phyloP scores from a whole-genome alignment of 2,797 vertebrate species.

The Smutsia temminckii region DNA sequence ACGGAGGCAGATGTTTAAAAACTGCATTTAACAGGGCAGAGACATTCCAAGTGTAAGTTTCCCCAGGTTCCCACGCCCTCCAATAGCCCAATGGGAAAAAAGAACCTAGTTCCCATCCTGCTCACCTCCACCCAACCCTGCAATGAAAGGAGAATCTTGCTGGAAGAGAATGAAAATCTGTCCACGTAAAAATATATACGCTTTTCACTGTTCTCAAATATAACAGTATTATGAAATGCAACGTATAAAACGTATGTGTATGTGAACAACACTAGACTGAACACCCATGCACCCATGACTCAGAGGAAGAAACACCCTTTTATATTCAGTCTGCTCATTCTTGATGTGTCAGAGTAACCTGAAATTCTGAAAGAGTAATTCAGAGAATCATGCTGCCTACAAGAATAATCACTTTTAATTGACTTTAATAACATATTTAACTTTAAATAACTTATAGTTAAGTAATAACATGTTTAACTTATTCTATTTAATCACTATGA shows the following conservation, averaged over 20 bases:
- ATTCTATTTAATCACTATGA: neutral
- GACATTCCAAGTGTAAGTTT: neutral
- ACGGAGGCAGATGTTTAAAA: neutral
- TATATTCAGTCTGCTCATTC: neutral
- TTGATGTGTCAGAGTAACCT: neutral
- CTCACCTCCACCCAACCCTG: neutral
- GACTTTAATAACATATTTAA: neutral
- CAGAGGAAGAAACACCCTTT: neutral
- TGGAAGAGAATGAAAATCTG: neutral
- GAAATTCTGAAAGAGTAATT: neutral
- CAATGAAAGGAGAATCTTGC: neutral
- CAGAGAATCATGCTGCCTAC: neutral
- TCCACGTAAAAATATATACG: neutral
- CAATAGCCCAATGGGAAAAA: neutral
- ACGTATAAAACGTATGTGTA: neutral
- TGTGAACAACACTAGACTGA: neutral
- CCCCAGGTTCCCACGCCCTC: neutral
- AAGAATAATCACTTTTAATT: neutral
- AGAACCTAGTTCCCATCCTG: neutral
- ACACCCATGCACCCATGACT: neutral
- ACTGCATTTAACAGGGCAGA: neutral
- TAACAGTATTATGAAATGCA: neutral
- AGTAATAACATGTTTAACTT: neutral
- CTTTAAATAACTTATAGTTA: neutral
- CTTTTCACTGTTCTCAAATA: neutral